Evolutionary conservation across 2,113 vertebrate genomes (phyloP).

Genomic region (Pelodiscus sinensis): DNA sequence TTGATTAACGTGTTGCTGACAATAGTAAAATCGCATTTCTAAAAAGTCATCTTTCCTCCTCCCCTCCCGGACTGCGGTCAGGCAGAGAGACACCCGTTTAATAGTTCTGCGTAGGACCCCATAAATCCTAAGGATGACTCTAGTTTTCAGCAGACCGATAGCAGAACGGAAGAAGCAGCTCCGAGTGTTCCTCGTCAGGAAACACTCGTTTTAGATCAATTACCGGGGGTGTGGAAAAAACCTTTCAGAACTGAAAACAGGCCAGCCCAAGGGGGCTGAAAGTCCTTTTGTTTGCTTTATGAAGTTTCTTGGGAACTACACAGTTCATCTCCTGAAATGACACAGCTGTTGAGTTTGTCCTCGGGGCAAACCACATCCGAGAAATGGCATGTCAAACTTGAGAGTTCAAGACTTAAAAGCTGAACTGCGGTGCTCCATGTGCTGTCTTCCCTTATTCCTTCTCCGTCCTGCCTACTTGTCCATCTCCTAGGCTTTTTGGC

Average conservation of each 20-base stretch:
- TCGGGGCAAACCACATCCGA: slow-evolving; percentile 66
- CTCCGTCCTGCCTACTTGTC: background rate
- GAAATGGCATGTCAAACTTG: slow-evolving; percentile 61
- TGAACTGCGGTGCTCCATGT: background rate
- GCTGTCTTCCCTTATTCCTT: background rate
- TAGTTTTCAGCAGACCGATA: background rate
- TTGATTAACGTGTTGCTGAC: too few relatives aligned
- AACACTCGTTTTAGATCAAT: fast-evolving
- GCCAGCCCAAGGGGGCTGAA: slow-evolving; percentile 61
- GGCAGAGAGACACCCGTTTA: too few relatives aligned
- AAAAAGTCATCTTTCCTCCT: too few relatives aligned
- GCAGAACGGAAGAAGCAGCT: background rate
- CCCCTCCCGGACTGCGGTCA: too few relatives aligned
- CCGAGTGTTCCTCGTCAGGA: background rate
- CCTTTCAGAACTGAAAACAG: background rate
- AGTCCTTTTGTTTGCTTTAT: background rate
- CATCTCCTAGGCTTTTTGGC: background rate
- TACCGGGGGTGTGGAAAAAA: background rate
- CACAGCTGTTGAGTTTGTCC: slow-evolving; percentile 68
- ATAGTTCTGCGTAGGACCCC: too few relatives aligned
- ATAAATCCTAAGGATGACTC: too few relatives aligned
- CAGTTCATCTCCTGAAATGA: slow-evolving; percentile 54
- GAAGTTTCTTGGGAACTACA: slow-evolving; percentile 60
- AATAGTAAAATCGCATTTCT: too few relatives aligned
- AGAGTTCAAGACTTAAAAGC: slow-evolving; percentile 57